Evolutionary conservation across 2,888 invertebrate genomes (phyloP), one percentile per base, ranked within the genome.

Genomic region (Busseola fusca): DNA sequence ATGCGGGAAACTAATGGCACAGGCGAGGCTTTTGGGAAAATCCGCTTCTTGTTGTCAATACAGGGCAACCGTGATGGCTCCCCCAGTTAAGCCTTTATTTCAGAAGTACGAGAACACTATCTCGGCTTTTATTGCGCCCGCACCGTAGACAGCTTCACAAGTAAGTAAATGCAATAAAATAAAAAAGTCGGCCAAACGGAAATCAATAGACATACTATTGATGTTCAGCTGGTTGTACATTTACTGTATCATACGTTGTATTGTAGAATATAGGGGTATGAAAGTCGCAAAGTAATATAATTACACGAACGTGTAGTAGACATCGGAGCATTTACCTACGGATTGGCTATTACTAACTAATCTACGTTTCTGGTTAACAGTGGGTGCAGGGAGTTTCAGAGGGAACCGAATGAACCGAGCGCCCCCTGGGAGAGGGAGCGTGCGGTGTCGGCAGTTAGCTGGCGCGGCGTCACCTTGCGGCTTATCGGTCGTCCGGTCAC

Each of bases 21-120:
- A 95, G 94, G 95, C 95, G 95, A 93, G 93, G 94, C 94, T 95
- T 94, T 94, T 91, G 92, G 89, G 88, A 89, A 94, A 95, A 95
- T 95, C 95, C 94, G 94, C 93, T 95, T 93, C 94, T 94, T 94
- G 94, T 95, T 95, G 95, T 95, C 95, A 95, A 95, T 95, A 95
- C 95, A 91, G 91, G 91, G 94, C 93, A 91, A 92, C 94, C 90
- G 91, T 94, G 95, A 95, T 93, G 95, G 92, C 92, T 93, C 92
- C 92, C 93, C 88, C 91, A 88, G 92, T 92, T 95, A 94, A 95
- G 94, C 95, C 95, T 95, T 95, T 95, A 93, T 93, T 94, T 94
- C 93, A 92, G 88, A 92, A 93, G 91, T 88, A 90, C 87, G 81
- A 88, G 91, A 91, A 93, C 93, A 95, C 94, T 95, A 95, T 95